Evolutionary conservation across 1,140 invertebrate species (phyloP).

Genomic region (Caenorhabditis inopinata): DNA sequence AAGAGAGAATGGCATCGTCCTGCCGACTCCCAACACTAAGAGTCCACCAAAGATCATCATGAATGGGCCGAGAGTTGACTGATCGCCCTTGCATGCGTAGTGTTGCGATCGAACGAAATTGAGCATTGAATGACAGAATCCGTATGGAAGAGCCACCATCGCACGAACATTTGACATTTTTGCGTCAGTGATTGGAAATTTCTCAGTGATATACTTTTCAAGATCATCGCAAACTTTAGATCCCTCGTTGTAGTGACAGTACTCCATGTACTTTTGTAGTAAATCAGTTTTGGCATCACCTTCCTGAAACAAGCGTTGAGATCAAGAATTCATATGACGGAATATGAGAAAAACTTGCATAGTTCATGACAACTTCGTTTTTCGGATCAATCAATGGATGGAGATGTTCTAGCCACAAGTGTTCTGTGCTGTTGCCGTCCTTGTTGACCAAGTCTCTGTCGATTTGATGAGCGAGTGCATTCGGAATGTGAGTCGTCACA

Average conservation of each 20-base stretch:
- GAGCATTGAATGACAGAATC: constrained; percentile 43
- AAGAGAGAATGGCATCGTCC: constrained; percentile 57
- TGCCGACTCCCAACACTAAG: constrained; percentile 50
- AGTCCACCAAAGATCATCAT: constrained; percentile 52
- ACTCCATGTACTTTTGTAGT: constrained; percentile 28
- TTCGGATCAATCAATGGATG: constrained; percentile 16
- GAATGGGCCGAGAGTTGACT: constrained; percentile 44
- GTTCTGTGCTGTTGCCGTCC: background rate
- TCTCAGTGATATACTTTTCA: constrained; percentile 3
- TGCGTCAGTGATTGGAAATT: constrained; percentile 7
- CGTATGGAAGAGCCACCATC: constrained; percentile 38
- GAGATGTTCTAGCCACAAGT: background rate
- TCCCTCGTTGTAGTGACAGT: constrained; percentile 29
- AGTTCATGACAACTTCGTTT: constrained; percentile 9
- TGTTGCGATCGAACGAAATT: constrained; percentile 29
- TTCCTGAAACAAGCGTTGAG: background rate
- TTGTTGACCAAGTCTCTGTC: constrained; percentile 15
- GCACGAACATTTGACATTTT: constrained; percentile 31
- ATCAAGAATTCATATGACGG: too few relatives aligned
- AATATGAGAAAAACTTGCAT: background rate
- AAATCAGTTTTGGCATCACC: background rate
- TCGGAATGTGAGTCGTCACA: constrained; percentile 41
- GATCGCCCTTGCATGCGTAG: constrained; percentile 41
- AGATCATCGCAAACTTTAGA: background rate
- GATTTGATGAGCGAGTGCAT: constrained; percentile 35